These are phyloP conservation scores for Pipistrellus nathusii DNA, from an alignment of 2,797 vertebrate genomes.

Conservation along the genomic window DNA sequence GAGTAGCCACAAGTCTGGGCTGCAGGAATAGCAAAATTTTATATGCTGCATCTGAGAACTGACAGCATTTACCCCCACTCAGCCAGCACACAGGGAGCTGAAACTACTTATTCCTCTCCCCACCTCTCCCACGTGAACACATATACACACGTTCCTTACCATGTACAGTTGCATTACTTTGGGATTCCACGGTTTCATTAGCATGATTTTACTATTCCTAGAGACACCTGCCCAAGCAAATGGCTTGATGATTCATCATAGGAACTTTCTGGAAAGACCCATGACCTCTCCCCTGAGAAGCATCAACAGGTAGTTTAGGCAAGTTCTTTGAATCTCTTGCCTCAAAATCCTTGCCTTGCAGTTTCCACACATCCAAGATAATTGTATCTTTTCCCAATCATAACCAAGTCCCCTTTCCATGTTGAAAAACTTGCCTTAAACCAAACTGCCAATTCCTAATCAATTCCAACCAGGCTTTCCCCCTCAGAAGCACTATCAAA, in stretches of 20 bases:
- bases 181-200: not conserved
- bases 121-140: not conserved
- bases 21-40: not conserved
- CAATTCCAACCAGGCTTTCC: not conserved
- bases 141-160: not conserved
- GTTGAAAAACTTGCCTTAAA: not conserved
- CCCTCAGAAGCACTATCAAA: not conserved
- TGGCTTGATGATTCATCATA: not conserved
- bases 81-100: not conserved
- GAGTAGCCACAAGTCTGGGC: not conserved
- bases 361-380: not conserved
- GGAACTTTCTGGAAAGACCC: conserved; percentile 26
- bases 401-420: not conserved
- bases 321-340: not conserved
- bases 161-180: not conserved
- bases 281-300: conserved; percentile 6
- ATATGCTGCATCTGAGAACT: not conserved
- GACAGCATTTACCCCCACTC: not conserved
- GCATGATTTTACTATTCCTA: not conserved
- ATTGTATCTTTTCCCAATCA: not conserved
- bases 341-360: not conserved
- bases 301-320: not conserved
- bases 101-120: not conserved
- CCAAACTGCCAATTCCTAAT: not conserved
- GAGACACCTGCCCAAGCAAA: not conserved